These are phyloP conservation scores for Neodiprion virginianus DNA, from an alignment of 1,140 invertebrate genomes.

Conservation along the genomic window DNA sequence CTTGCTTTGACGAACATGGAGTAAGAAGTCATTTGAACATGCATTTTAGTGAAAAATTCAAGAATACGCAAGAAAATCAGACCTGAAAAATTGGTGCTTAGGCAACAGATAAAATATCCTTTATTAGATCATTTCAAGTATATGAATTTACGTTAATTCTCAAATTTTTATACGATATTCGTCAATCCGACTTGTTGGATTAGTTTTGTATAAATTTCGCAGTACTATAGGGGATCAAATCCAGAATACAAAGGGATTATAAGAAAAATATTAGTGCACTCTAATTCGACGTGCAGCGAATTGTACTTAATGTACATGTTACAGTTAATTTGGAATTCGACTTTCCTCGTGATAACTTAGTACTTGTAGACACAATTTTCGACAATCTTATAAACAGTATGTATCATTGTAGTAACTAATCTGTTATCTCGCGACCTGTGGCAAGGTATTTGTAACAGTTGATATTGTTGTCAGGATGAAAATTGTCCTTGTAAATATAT, in stretches of 20 bases:
- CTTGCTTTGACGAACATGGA: constrained; percentile 30
- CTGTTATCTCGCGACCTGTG: too few species aligned
- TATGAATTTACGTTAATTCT: constrained; percentile 5
- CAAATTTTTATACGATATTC: constrained; percentile 13
- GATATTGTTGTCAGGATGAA: too few species aligned
- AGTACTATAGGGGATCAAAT: neutral
- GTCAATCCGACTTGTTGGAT: neutral
- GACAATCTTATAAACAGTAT: too few species aligned
- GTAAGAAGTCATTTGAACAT: constrained; percentile 40
- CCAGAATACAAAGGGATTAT: neutral
- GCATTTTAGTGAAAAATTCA: constrained; percentile 37
- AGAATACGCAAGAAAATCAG: constrained; percentile 6
- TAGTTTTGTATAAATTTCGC: too few species aligned
- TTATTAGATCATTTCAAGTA: too few species aligned
- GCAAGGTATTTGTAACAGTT: too few species aligned
- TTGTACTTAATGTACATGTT: neutral
- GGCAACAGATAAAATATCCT: too few species aligned
- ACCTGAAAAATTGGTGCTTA: neutral
- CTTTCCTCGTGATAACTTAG: neutral
- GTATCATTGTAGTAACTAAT: too few species aligned
- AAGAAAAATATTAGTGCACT: neutral
- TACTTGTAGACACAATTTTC: too few species aligned
- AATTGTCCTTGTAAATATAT: too few species aligned
- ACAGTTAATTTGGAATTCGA: neutral
- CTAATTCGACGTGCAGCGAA: neutral